Evolutionary conservation across 1,140 invertebrate species (phyloP), one percentile per base, ranked within the genome.

Genomic region (Dreissena rostriformis): DNA sequence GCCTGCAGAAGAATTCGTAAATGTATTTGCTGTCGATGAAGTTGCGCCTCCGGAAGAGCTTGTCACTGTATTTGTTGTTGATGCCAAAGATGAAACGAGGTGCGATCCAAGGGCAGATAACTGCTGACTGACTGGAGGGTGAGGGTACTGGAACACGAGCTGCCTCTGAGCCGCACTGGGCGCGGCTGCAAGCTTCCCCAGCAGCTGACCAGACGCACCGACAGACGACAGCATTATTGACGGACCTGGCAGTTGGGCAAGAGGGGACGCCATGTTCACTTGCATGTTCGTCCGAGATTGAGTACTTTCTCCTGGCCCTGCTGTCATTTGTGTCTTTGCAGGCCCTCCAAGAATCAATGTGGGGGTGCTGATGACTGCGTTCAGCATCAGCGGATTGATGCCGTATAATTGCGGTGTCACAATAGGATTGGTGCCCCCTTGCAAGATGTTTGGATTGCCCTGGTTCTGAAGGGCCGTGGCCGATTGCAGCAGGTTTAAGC

Each of bases 401-500:
- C 68, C 68, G 19, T 67, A 52, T 53, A 79, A 53, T 49, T 55
- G 66, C 4, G 39, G 28, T 53, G 49, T 53, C n/a, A 55, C 49
- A 10, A 53, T 29, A 17, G 72, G 24, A n/a, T 49, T 52, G 17
- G 52, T 17, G 8, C 26, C 61, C n/a, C 65, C 52, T 53, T 79
- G 77, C 6, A 79, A 28, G 7, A 28, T 66, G 39, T 71, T 75
- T 26, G 74, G 80, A 28, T 68, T 8, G 22, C 71, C 49, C 67
- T 68, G 53, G 8, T 39, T 39, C 4, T 39, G 39, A 39, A 39
- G 39, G 39, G 39, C 39, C 19, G 63, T 17, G n/a, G 68, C 72
- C 19, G 71, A 52, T n/a, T 82, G 80, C 8, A 82, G 17, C 26
- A 82, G 29, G 24, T 82, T 82, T 22, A 82, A 53, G 14, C 80